These are phyloP conservation scores for Coptodon bakossiorum DNA, from an alignment of 2,113 vertebrate species.

Conservation along the genomic window DNA sequence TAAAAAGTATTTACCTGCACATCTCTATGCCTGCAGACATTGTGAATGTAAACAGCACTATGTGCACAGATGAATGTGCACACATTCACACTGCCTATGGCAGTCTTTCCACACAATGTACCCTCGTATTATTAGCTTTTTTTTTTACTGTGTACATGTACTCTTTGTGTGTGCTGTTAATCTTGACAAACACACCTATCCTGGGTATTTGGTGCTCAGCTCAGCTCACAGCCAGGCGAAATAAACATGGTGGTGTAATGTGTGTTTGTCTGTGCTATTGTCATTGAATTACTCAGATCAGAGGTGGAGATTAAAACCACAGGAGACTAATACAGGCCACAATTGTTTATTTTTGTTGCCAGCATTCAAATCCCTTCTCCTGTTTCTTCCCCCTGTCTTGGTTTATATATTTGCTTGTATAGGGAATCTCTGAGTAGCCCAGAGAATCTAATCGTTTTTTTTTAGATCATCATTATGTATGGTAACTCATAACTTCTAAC, in stretches of 20 bases:
- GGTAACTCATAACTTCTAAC: neutral
- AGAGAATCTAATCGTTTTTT: neutral
- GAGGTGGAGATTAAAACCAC: conserved; percentile 11
- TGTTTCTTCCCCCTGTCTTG: neutral
- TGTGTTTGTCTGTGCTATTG: conserved; percentile 31
- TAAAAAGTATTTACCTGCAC: conserved; percentile 10
- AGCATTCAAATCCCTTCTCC: conserved; percentile 1
- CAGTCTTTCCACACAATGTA: neutral
- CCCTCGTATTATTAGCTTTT: neutral
- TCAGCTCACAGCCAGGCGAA: conserved; percentile 29
- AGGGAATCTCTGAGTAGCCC: neutral
- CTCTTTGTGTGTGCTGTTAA: conserved; percentile 1
- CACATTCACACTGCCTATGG: neutral
- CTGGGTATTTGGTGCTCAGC: conserved; percentile 14
- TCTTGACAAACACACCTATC: neutral
- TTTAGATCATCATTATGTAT: neutral
- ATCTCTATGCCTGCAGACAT: neutral
- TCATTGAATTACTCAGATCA: conserved; percentile 27
- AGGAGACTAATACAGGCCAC: neutral
- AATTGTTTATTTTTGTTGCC: conserved; percentile 32
- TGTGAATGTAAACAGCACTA: neutral
- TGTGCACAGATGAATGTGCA: neutral
- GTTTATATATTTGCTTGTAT: neutral
- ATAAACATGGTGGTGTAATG: conserved; percentile 22
- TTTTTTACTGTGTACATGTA: neutral